Conservation (phyloP, 2,113 vertebrate species). For the Channa argus region DNA sequence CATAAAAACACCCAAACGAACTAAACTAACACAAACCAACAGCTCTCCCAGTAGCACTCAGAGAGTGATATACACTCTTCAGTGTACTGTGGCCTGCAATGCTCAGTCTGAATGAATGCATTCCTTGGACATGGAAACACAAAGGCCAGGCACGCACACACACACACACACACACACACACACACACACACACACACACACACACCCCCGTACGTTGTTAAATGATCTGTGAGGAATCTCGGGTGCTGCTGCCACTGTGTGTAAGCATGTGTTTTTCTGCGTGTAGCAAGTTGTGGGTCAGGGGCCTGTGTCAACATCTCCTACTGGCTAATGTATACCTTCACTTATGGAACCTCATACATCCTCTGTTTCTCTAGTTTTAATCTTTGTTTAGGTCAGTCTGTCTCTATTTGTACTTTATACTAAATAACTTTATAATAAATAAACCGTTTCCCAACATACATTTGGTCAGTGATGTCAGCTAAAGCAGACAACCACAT, state of each 20-base stretch:
- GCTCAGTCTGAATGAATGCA: slow-evolving; percentile 52
- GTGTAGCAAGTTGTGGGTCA: slow-evolving; percentile 39
- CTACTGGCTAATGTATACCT: slow-evolving; percentile 48
- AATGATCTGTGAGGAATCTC: slow-evolving; percentile 63
- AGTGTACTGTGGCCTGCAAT: slow-evolving; percentile 22
- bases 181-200: not conserved
- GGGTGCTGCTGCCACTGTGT: slow-evolving; percentile 61
- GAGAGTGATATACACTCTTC: not conserved
- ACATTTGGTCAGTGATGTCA: too few relatives aligned
- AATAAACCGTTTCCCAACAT: too few relatives aligned
- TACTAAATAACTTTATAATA: not conserved
- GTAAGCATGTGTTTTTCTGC: slow-evolving; percentile 71
- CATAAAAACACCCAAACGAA: too few relatives aligned
- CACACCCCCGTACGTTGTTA: slow-evolving; percentile 20
- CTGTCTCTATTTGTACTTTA: slow-evolving; percentile 23
- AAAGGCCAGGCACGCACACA: not conserved
- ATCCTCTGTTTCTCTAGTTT: not conserved
- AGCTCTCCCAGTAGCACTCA: too few relatives aligned
- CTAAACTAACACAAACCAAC: too few relatives aligned
- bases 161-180: too few relatives aligned
- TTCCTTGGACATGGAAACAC: slow-evolving; percentile 37
- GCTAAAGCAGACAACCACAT: too few relatives aligned
- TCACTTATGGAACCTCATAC: slow-evolving; percentile 20
- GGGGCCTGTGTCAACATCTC: slow-evolving; percentile 64
- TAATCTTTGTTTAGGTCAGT: slow-evolving; percentile 2